phyloP scores from a whole-genome alignment of 2,113 vertebrate species.

The Condylura cristata region DNA sequence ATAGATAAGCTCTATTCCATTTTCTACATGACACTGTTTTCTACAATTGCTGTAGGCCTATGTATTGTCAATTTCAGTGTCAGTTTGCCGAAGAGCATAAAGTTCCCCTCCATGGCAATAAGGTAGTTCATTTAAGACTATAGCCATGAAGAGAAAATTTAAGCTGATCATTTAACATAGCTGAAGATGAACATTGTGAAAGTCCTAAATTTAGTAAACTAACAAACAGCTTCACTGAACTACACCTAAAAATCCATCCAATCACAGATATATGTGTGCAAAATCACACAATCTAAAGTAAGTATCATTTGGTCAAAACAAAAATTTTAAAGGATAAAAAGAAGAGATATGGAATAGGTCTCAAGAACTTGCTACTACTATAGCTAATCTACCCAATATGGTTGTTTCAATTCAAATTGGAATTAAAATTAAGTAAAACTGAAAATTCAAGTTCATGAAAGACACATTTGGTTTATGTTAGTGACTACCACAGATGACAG shows the following conservation, averaged over 20 bases:
- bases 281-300: background rate
- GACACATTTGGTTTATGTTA: background rate
- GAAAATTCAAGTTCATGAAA: background rate
- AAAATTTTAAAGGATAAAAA: background rate
- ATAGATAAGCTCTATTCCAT: background rate
- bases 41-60: background rate
- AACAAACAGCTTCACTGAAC: background rate
- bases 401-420: background rate
- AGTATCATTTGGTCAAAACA: background rate
- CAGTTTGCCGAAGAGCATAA: background rate
- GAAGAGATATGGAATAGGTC: background rate
- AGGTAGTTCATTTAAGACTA: background rate
- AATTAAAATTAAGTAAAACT: conserved; percentile 6
- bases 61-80: background rate
- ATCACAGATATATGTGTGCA: background rate
- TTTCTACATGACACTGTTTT: conserved; percentile 16
- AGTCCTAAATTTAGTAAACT: background rate
- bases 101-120: background rate
- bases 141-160: background rate
- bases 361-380: background rate
- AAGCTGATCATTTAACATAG: background rate
- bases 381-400: background rate
- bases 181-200: background rate
- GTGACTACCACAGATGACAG: background rate
- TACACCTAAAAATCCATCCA: background rate